These are phyloP conservation scores for Phasianus colchicus DNA, from an alignment of 2,113 vertebrate species.

Conservation along the genomic window DNA sequence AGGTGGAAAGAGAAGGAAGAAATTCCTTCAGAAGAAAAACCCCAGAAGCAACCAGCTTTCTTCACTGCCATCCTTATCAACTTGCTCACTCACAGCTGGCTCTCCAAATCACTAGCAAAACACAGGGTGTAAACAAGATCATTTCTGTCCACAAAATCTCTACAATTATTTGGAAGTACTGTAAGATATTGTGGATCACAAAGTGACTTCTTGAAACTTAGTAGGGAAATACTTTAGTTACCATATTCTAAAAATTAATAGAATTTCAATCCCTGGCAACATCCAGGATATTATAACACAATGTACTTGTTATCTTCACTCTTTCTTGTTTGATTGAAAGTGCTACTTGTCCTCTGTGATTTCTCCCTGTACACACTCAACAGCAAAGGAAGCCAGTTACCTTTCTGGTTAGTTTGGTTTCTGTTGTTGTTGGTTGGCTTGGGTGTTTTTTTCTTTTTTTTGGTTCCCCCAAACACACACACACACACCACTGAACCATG, in stretches of 20 bases:
- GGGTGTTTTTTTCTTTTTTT: not conserved
- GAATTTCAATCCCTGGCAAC: not conserved
- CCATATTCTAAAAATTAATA: not conserved
- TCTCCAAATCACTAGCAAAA: accelerated
- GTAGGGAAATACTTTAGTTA: not conserved
- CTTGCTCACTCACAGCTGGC: not conserved
- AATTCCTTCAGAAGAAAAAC: not conserved
- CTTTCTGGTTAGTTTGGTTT: not conserved
- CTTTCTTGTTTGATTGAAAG: not conserved
- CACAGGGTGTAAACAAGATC: not conserved
- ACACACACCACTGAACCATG: not conserved
- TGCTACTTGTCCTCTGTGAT: not conserved
- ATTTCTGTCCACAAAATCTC: too few species aligned
- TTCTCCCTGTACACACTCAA: not conserved
- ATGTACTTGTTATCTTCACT: not conserved
- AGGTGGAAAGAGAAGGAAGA: not conserved
- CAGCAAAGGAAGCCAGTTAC: not conserved
- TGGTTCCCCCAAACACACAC: too few species aligned
- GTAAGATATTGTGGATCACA: accelerated
- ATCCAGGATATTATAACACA: not conserved
- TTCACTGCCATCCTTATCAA: too few species aligned
- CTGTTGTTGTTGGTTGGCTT: not conserved
- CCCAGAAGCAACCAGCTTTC: not conserved
- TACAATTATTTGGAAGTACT: not conserved
- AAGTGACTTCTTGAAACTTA: not conserved